Evolutionary conservation across 2,113 vertebrate species (phyloP).

Genomic region (Ploceus nigricollis): DNA sequence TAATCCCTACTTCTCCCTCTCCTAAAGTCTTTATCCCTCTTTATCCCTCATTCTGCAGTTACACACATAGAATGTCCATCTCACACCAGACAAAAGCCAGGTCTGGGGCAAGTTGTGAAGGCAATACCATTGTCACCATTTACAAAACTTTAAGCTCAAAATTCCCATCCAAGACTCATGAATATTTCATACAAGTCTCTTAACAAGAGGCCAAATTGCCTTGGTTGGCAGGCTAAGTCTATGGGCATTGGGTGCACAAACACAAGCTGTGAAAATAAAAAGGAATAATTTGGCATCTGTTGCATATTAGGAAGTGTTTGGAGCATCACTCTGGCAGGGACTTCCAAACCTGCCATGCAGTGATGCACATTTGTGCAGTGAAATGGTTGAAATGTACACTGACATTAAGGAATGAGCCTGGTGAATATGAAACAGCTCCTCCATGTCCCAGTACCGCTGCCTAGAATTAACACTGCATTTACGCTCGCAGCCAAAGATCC

Average conservation of each 20-base stretch:
- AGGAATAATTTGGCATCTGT: conserved; percentile 51
- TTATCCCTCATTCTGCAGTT: neutral
- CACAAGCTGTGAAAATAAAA: conserved; percentile 64
- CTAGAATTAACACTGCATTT: neutral
- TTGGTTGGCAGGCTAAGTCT: conserved; percentile 23
- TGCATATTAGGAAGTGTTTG: conserved; percentile 29
- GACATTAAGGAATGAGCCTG: conserved; percentile 8
- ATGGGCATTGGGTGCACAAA: conserved; percentile 33
- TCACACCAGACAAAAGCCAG: neutral
- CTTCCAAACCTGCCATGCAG: neutral
- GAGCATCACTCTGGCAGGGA: conserved; percentile 17
- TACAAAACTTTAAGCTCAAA: neutral
- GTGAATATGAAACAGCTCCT: conserved; percentile 40
- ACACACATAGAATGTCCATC: neutral
- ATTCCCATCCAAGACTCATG: neutral
- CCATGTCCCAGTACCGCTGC: neutral
- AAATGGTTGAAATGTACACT: neutral
- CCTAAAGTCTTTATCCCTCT: neutral
- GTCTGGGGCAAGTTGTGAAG: neutral
- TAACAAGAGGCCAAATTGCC: conserved; percentile 48
- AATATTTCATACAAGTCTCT: conserved; percentile 36
- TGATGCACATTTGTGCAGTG: conserved; percentile 4
- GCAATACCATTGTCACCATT: neutral
- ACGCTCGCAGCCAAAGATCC: neutral
- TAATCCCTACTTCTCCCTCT: neutral